Conservation (phyloP, 2,113 vertebrate species). For the Oncorhynchus masou region DNA sequence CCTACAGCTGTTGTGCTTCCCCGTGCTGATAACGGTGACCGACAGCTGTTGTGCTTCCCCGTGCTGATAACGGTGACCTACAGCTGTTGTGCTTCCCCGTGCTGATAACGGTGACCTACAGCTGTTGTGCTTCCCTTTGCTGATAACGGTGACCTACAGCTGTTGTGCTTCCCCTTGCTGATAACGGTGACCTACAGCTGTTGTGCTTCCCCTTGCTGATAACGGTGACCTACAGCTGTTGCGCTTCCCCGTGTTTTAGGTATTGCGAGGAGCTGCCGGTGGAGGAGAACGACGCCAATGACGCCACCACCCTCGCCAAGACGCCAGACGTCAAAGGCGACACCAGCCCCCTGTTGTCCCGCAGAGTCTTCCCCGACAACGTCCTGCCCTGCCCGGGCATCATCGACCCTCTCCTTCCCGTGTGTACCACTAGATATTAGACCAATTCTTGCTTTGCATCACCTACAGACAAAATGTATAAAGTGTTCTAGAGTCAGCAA, state of each 20-base stretch:
- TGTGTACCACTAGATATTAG: too few species aligned
- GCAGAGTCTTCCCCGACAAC: conserved; percentile 78
- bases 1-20: conserved; percentile 71
- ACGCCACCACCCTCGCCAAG: conserved; percentile 65
- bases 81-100: too few species aligned
- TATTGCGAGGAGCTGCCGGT: conserved; percentile 85
- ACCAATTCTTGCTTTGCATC: too few species aligned
- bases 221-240: conserved; percentile 72
- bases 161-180: too few species aligned
- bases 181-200: too few species aligned
- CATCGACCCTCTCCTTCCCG: neutral
- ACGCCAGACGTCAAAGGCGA: conserved; percentile 80
- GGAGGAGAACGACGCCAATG: conserved; percentile 81
- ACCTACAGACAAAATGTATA: too few species aligned
- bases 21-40: conserved; percentile 69
- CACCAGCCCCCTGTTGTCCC: conserved; percentile 78
- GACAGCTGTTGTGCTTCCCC: conserved; percentile 71
- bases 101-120: too few species aligned
- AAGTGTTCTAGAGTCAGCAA: too few species aligned
- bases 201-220: conserved; percentile 30
- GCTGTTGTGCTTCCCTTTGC: too few species aligned
- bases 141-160: too few species aligned
- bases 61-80: conserved; percentile 68
- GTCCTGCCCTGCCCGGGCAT: neutral
- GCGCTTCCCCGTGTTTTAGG: conserved; percentile 73